Conservation (phyloP, 2,113 vertebrate species). For the Myxocyprinus asiaticus region DNA sequence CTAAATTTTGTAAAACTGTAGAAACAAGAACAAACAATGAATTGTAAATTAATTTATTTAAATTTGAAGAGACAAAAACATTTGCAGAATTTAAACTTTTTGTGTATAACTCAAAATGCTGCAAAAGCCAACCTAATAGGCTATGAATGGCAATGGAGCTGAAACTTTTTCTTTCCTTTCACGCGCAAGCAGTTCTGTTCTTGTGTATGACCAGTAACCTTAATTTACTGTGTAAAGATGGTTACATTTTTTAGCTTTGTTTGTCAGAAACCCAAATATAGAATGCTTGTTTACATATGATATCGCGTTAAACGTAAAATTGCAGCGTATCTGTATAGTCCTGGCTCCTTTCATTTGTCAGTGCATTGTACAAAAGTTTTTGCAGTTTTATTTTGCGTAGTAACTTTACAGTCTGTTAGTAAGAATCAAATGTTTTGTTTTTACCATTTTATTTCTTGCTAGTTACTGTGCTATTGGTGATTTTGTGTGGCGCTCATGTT, state of each 20-base stretch:
- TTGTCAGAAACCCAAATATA: conserved; percentile 94
- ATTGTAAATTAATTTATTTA: conserved; percentile 96
- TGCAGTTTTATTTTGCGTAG: conserved; percentile 87
- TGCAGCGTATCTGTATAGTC: conserved; percentile 89
- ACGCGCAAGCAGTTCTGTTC: conserved; percentile 99
- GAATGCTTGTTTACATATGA: conserved; percentile 98
- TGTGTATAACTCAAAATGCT: conserved; percentile 93
- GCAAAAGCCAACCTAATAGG: conserved; percentile 91
- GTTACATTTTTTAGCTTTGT: conserved; percentile 99
- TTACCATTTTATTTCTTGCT: conserved; percentile 77
- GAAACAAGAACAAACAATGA: conserved; percentile 68
- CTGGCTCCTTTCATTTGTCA: conserved; percentile 89
- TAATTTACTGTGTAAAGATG: conserved; percentile 99
- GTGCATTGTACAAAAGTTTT: conserved; percentile 94
- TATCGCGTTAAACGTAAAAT: conserved; percentile 83
- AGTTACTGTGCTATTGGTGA: conserved; percentile 93
- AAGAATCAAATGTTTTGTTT: conserved; percentile 64
- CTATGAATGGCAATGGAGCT: conserved; percentile 87
- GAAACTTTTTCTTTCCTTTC: conserved; percentile 78
- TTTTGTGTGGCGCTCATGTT: conserved; percentile 91
- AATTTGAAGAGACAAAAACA: conserved; percentile 75
- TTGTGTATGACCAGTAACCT: conserved; percentile 99
- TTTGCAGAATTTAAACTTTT: conserved; percentile 93
- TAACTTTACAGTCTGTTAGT: conserved; percentile 82
- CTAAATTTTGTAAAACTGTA: conserved; percentile 70